Conservation (phyloP, 1,140 invertebrate species). For the Antheraea mylitta region DNA sequence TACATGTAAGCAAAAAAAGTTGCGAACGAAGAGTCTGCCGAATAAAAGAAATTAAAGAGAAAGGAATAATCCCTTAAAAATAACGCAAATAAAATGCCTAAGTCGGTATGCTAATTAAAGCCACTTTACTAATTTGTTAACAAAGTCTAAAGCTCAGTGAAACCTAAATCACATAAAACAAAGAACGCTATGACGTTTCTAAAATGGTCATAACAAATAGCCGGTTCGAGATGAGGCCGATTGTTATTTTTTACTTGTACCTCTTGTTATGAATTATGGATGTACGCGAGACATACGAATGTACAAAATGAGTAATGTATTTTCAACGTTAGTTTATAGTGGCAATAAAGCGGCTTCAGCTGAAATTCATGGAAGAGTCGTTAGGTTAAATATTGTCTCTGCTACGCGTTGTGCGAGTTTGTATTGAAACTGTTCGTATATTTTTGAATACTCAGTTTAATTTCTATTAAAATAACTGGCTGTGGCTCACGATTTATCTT, state of each 20-base stretch:
- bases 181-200: neutral
- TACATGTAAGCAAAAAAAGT: too few species aligned
- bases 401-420: neutral
- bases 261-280: conserved; percentile 14
- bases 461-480: too few species aligned
- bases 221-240: neutral
- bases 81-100: too few species aligned
- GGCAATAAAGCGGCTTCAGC: conserved; percentile 29
- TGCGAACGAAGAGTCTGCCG: too few species aligned
- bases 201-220: conserved; percentile 8
- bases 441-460: neutral
- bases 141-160: too few species aligned
- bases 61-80: too few species aligned
- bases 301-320: conserved; percentile 38
- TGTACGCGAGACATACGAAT: conserved; percentile 36
- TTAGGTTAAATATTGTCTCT: conserved; percentile 22
- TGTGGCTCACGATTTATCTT: too few species aligned
- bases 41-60: too few species aligned
- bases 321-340: conserved; percentile 42
- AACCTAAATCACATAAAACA: conserved; percentile 9
- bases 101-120: too few species aligned
- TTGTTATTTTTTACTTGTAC: conserved; percentile 7
- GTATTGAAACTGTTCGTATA: neutral
- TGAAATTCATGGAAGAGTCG: conserved; percentile 24
- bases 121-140: too few species aligned